Base-by-base conservation (phyloP, 2,113 vertebrate species). In the Cygnus atratus region DNA sequence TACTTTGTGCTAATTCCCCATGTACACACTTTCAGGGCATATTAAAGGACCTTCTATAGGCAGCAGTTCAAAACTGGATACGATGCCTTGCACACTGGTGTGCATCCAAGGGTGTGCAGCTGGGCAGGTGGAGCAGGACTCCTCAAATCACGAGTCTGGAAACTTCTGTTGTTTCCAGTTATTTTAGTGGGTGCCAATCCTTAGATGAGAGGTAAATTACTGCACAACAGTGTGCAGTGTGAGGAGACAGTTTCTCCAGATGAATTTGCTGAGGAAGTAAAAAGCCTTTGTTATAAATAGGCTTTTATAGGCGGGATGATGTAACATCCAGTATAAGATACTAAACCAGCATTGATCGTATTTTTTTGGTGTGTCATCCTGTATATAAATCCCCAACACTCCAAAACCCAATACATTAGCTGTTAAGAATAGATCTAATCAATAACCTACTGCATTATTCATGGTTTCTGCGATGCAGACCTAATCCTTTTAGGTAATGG, bases 71-170 rank as follows among this genome's bases (percentile, higher is more conserved):
- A 21, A 33, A 72, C 22, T 13, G 67, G 25, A 12, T 4, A 0
- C 0, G 8, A 24, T 58, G 14, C 26, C 33, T 76, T 22, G 31
- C 1, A 0, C 1, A 14, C 10, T 71, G 31, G 0, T 13, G 46
- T n/a, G 46, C 43, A 35, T 13, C 18, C 75, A 46, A 33, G 29
- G 33, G 15, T 46, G 52, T 58, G 12, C 29, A 78, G 13, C 12
- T 84, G 48, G 67, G 29, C 26, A 78, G 73, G 25, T 48, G 17
- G 7, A 29, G 85, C 66, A 84, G 11, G 33, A 61, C 4, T 29
- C 10, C 50, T 77, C 41, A 80, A 72, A 37, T 41, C 17, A 17
- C 1, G 10, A 77, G 8, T 21, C 55, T 43, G 15, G 29, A 83
- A 91, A 48, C 2, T 62, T 92, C 52, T 63, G 22, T 48, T 78